A percentile compares a stretch with the other conserved stretches of the same genome.
phyloP scores from a whole-genome alignment of 2,888 invertebrate genomes.

The Salpingus planirostris region DNA sequence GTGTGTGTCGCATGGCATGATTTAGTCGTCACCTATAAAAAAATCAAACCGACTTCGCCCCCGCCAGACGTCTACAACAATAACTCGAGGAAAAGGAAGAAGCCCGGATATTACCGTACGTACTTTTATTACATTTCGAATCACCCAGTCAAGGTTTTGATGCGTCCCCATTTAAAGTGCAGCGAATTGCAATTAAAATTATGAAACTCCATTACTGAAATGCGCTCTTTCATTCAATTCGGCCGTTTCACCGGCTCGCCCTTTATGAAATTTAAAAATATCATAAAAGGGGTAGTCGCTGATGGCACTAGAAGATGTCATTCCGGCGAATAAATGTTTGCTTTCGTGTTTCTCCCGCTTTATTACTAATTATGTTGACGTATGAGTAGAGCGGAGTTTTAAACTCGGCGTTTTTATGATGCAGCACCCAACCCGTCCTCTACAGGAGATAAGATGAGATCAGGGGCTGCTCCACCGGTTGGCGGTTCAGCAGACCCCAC shows the following conservation, averaged over 20 bases:
- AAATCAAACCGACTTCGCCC: constrained; percentile 39
- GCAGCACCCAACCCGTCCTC: constrained; percentile 44
- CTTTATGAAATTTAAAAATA: too few relatives aligned
- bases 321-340: too few relatives aligned
- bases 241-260: too few relatives aligned
- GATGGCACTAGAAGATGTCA: too few relatives aligned
- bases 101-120: constrained; percentile 61
- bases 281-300: too few relatives aligned
- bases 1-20: constrained; percentile 38
- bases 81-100: constrained; percentile 57
- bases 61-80: constrained; percentile 15
- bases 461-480: constrained; percentile 41
- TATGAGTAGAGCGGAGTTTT: constrained; percentile 12
- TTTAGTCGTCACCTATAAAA: constrained; percentile 82
- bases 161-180: too few relatives aligned
- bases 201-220: too few relatives aligned
- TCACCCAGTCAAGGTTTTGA: too few relatives aligned
- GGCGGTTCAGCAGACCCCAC: constrained; percentile 51
- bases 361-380: constrained; percentile 16
- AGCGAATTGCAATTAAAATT: too few relatives aligned
- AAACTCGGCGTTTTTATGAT: constrained; percentile 19
- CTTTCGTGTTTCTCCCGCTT: constrained; percentile 8
- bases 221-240: too few relatives aligned
- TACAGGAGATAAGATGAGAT: constrained; percentile 45
- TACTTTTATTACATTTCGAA: too few relatives aligned